These are phyloP conservation scores for Caenorhabditis becei DNA, from an alignment of 2,888 invertebrate species.

Conservation along the genomic window DNA sequence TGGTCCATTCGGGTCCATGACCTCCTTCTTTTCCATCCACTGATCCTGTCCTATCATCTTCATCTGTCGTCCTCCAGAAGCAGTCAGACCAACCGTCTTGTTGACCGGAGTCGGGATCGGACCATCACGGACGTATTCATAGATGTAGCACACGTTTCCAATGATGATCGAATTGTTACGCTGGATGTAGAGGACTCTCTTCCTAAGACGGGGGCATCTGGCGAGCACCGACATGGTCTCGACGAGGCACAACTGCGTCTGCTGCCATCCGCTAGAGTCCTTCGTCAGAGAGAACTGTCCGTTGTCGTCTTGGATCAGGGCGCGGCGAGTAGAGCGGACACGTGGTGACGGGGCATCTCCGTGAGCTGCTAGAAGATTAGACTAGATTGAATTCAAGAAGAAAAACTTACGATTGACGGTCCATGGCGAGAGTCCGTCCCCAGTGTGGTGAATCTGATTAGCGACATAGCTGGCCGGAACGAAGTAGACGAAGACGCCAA, in stretches of 20 bases:
- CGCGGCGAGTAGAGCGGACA: slow-evolving; percentile 64
- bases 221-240: slow-evolving; percentile 71
- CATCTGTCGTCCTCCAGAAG: background rate
- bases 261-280: slow-evolving; percentile 54
- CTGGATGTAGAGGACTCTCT: slow-evolving; percentile 67
- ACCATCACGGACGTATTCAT: slow-evolving; percentile 71
- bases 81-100: slow-evolving; percentile 23
- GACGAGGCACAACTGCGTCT: slow-evolving; percentile 62
- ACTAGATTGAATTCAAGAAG: background rate
- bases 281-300: slow-evolving; percentile 50
- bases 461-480: slow-evolving; percentile 62
- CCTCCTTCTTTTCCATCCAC: slow-evolving; percentile 25
- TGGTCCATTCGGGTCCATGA: background rate
- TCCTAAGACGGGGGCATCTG: slow-evolving; percentile 68
- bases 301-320: slow-evolving; percentile 52
- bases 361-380: background rate
- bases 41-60: background rate
- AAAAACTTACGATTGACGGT: slow-evolving; percentile 59
- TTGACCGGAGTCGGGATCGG: slow-evolving; percentile 57
- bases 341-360: slow-evolving; percentile 59
- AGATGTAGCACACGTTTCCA: slow-evolving; percentile 67
- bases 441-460: slow-evolving; percentile 67
- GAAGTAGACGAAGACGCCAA: slow-evolving; percentile 69
- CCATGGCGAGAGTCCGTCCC: slow-evolving; percentile 75
- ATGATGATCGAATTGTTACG: slow-evolving; percentile 57